Conservation (phyloP, 2,113 vertebrate genomes). For the Canis aureus region DNA sequence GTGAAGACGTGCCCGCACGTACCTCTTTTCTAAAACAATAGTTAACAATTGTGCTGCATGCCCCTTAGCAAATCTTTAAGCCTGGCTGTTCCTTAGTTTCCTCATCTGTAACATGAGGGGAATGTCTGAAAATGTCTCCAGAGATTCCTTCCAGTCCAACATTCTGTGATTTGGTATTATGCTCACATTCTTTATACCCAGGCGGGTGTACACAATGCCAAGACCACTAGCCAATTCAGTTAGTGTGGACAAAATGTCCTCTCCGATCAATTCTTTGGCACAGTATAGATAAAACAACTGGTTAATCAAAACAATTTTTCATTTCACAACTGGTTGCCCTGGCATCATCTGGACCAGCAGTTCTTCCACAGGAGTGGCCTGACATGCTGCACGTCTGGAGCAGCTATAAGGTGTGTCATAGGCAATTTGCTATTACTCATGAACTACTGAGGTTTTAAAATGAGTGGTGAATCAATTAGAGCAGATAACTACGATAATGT, state of each 20-base stretch:
- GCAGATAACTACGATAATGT: neutral
- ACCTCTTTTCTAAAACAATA: slow-evolving; percentile 64
- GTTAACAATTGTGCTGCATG: neutral
- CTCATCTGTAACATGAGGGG: neutral
- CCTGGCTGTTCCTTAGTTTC: neutral
- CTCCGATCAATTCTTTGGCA: slow-evolving; percentile 64
- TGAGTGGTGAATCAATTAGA: neutral
- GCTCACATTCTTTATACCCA: neutral
- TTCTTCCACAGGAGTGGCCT: neutral
- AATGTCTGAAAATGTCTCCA: neutral
- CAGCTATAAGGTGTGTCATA: slow-evolving; percentile 60
- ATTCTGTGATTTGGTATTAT: neutral
- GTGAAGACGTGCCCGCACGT: neutral
- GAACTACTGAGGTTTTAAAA: neutral
- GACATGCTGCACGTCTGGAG: neutral
- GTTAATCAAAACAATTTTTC: slow-evolving; percentile 54
- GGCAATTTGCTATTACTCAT: slow-evolving; percentile 20
- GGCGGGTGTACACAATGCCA: neutral
- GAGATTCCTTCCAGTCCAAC: neutral
- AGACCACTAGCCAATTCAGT: slow-evolving; percentile 1
- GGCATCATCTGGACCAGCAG: neutral
- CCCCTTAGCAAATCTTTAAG: neutral
- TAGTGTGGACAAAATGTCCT: slow-evolving; percentile 64
- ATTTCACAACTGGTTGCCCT: slow-evolving; percentile 62
- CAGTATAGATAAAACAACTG: neutral